Percentiles rank a stretch among this genome's conserved stretches.
These are phyloP conservation scores for Scartelaos histophorus DNA, from an alignment of 2,113 vertebrate genomes.

Conservation along the genomic window DNA sequence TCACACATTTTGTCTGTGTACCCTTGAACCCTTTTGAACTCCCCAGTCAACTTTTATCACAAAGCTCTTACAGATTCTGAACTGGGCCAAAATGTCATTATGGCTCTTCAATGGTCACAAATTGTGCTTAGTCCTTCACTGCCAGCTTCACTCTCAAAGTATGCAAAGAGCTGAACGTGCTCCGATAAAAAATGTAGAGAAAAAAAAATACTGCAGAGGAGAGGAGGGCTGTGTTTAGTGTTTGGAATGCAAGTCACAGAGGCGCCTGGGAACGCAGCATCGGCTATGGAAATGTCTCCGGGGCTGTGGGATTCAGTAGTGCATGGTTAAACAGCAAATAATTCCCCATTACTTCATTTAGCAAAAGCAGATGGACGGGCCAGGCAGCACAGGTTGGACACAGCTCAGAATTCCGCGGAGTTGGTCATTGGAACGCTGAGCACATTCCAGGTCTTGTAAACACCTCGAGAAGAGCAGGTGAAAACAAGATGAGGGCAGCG, in stretches of 20 bases:
- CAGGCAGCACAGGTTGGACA: constrained; percentile 36
- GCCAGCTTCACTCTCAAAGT: background rate
- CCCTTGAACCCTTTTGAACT: background rate
- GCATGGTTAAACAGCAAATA: constrained; percentile 57
- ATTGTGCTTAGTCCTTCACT: background rate
- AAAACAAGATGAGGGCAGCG: constrained; percentile 34
- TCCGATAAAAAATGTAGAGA: constrained; percentile 37
- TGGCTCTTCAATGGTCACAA: background rate
- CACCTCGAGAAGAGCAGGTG: constrained; percentile 32
- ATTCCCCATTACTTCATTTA: constrained; percentile 50
- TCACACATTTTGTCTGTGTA: background rate
- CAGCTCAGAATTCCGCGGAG: constrained; percentile 32
- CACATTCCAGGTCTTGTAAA: constrained; percentile 43
- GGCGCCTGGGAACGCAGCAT: constrained; percentile 24
- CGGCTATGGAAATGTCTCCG: constrained; percentile 44
- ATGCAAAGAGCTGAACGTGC: constrained; percentile 40
- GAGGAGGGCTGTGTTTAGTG: constrained; percentile 51
- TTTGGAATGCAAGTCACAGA: constrained; percentile 67
- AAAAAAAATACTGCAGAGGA: constrained; percentile 59
- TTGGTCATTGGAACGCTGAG: constrained; percentile 37
- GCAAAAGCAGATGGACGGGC: constrained; percentile 45
- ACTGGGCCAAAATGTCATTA: background rate
- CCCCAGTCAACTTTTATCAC: background rate
- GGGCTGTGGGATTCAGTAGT: constrained; percentile 47
- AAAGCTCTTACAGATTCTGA: background rate